Conservation (phyloP, 2,797 vertebrate species). For the Hafferia zeledoni region DNA sequence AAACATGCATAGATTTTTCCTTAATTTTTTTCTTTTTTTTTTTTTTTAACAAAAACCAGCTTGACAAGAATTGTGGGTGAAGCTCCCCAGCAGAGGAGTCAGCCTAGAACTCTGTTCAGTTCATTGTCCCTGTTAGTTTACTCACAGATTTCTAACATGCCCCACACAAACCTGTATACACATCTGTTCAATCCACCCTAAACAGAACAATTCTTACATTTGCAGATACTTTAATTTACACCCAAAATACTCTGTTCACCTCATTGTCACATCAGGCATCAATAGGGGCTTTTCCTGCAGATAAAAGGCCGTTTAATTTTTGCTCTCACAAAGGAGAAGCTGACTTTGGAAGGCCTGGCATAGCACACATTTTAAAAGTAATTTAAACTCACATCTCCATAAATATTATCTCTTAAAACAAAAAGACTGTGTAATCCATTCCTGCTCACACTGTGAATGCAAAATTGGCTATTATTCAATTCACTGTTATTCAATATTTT, state of each 20-base stretch:
- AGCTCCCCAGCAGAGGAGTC: neutral
- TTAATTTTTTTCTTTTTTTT: neutral
- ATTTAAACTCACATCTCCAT: neutral
- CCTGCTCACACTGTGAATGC: neutral
- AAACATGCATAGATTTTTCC: neutral
- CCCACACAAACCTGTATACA: neutral
- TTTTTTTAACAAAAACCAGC: neutral
- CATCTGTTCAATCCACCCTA: neutral
- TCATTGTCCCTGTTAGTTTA: neutral
- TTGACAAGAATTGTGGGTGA: neutral
- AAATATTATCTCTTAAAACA: conserved; percentile 53
- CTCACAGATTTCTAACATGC: neutral
- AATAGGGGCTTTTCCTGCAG: neutral
- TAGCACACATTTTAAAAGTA: neutral
- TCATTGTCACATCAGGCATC: neutral
- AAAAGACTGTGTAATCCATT: conserved; percentile 20
- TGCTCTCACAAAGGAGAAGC: neutral
- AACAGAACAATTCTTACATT: neutral
- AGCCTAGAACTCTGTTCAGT: neutral
- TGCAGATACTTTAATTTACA: neutral
- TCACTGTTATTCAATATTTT: neutral
- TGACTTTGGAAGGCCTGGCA: neutral
- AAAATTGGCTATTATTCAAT: conserved; percentile 40
- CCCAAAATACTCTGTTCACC: neutral
- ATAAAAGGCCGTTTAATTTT: conserved; percentile 2